Base-by-base conservation (phyloP, 1,140 invertebrate species). In the Cyclina sinensis region DNA sequence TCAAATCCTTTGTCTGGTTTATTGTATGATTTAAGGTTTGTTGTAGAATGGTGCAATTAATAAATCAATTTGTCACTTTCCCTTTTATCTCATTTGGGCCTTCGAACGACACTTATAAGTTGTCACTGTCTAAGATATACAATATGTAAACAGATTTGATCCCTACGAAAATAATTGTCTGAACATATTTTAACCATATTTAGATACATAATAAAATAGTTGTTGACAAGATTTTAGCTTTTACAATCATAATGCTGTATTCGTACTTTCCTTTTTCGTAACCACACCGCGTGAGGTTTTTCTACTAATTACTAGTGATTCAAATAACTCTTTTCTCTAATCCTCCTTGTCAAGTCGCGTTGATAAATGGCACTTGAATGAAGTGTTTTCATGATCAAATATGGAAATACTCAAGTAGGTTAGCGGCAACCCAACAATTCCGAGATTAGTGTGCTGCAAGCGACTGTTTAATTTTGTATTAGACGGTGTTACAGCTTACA, bases 321-420 rank as follows among this genome's bases (percentile, higher is more conserved):
- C 65, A 39, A 70, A 37, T 70, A 18, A 32, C 43, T 35, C 32
- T 35, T n/a, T 85, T 48, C 62, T 14, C 7, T 85, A 74, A 70
- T 70, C 65, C 65, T 35, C 32, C 18, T 70, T 70, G 57, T 70
- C 65, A 70, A 70, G 14, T 14, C 7, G 14, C 30, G 14, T 18
- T 70, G 65, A 70, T 70, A 70, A 70, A 37, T 70, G 65, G 18
- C 2, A 18, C 11, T 39, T 5, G 14, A 70, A 70, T 70, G 65
- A 39, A 70, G 65, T 70, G 65, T 70, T 35, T 70, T 18, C 35
- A 3, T 70, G 14, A 21, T 37, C 21, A n/a, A 70, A 37, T 37
- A 37, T 70, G 32, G 65, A 70, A 65, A 70, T 70, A 37, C 21
- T 70, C 65, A 70, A 70, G 65, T 70, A 39, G 30, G 24, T 37